These are phyloP conservation scores for Neogobius melanostomus DNA, from an alignment of 2,113 vertebrate genomes.

Conservation along the genomic window DNA sequence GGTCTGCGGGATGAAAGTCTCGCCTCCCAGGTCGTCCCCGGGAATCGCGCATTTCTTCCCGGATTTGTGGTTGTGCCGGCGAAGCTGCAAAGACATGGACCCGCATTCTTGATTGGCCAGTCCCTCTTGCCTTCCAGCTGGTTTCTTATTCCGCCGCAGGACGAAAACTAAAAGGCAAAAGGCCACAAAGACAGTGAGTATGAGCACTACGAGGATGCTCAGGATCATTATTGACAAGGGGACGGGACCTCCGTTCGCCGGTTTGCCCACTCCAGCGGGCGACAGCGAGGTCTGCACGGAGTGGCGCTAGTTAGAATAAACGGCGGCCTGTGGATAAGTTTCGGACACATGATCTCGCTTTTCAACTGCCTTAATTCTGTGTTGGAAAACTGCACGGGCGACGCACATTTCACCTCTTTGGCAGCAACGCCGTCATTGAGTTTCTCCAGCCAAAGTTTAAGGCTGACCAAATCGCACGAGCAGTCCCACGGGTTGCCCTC, in stretches of 20 bases:
- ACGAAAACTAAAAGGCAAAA: constrained; percentile 98
- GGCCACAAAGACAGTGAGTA: constrained; percentile 96
- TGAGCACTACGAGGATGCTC: constrained; percentile 95
- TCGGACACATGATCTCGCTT: constrained; percentile 95
- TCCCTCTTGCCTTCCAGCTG: constrained; percentile 87
- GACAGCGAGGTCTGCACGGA: constrained; percentile 82
- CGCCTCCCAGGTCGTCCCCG: constrained; percentile 83
- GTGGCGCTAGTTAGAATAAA: constrained; percentile 84
- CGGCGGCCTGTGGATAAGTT: constrained; percentile 88
- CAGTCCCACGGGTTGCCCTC: constrained; percentile 99
- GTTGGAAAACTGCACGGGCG: constrained; percentile 93
- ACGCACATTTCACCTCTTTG: constrained; percentile 92
- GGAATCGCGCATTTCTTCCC: constrained; percentile 81
- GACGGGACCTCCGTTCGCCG: constrained; percentile 91
- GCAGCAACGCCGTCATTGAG: constrained; percentile 88
- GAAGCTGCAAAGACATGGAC: constrained; percentile 90
- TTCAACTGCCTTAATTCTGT: constrained; percentile 92
- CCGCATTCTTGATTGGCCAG: constrained; percentile 89
- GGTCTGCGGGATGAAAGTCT: constrained; percentile 96
- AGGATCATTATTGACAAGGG: constrained; percentile 97
- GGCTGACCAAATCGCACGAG: constrained; percentile 93
- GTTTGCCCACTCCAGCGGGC: constrained; percentile 85
- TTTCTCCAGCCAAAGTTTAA: constrained; percentile 97
- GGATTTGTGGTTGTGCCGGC: constrained; percentile 87
- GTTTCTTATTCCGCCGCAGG: constrained; percentile 93